Percentiles rank a stretch among this genome's conserved stretches.
phyloP scores from a whole-genome alignment of 2,888 invertebrate genomes.

The Morpho achilles region DNA sequence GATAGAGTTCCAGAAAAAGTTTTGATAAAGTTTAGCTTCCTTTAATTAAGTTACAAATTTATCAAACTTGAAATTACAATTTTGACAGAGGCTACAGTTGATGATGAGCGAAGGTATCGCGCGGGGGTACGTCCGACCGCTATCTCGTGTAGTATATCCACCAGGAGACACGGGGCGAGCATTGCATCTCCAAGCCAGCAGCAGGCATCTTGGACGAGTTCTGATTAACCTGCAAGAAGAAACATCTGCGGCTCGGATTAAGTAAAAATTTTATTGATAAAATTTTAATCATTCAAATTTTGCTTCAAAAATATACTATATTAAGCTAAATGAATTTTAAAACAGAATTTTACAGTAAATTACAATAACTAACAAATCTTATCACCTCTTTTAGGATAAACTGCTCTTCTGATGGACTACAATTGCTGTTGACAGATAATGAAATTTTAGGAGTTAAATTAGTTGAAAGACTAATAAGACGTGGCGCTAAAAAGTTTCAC shows the following conservation, averaged over 20 bases:
- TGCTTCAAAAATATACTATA: too few relatives aligned
- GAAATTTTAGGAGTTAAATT: conserved; percentile 38
- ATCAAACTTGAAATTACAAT: too few relatives aligned
- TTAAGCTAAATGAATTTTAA: too few relatives aligned
- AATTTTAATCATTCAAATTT: too few relatives aligned
- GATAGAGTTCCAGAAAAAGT: not conserved
- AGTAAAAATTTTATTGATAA: conserved; percentile 20
- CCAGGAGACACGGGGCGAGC: conserved; percentile 42
- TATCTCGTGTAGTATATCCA: conserved; percentile 43
- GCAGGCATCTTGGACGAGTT: conserved; percentile 40
- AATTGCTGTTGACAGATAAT: conserved; percentile 38
- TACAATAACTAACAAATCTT: too few relatives aligned
- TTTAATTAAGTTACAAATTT: too few relatives aligned
- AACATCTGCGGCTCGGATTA: conserved; percentile 23
- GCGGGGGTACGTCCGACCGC: conserved; percentile 48
- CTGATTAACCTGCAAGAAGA: conserved; percentile 36
- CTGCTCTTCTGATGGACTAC: conserved; percentile 16
- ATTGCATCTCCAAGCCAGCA: conserved; percentile 42
- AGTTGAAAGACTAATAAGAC: conserved; percentile 37
- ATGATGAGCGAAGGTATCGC: conserved; percentile 47
- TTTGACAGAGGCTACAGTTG: conserved; percentile 34
- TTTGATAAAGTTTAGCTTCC: too few relatives aligned
- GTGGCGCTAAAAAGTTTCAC: conserved; percentile 42
- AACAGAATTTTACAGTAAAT: too few relatives aligned
- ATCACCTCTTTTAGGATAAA: conserved; percentile 11